phyloP scores from a whole-genome alignment of 2,888 invertebrate species.

The Aleiodes alternator region DNA sequence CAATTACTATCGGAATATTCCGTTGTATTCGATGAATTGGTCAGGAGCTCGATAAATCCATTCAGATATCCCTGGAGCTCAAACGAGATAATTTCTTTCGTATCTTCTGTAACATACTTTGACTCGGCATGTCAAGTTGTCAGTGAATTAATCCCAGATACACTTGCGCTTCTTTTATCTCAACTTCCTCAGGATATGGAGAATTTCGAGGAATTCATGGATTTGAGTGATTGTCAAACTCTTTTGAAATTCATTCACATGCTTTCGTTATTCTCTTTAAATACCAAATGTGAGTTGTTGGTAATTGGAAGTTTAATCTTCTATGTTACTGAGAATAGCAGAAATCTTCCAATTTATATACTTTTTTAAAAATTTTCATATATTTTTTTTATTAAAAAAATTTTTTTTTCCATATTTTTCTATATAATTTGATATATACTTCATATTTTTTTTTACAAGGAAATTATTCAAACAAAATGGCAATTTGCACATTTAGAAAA shows the following conservation, averaged over 20 bases:
- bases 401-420: no score
- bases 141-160: slow-evolving; percentile 65
- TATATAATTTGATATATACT: no score
- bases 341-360: slow-evolving; percentile 1
- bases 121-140: slow-evolving; percentile 63
- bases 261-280: slow-evolving; percentile 67
- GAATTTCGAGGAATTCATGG: slow-evolving; percentile 65
- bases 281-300: slow-evolving; percentile 66
- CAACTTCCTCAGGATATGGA: slow-evolving; percentile 65
- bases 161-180: slow-evolving; percentile 67
- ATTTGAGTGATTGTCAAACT: slow-evolving; percentile 67
- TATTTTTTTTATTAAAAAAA: no score
- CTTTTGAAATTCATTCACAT: slow-evolving; percentile 67
- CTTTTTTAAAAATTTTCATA: background rate
- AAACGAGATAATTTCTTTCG: slow-evolving; percentile 67
- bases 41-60: slow-evolving; percentile 68
- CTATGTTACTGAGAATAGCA: background rate
- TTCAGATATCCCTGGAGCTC: slow-evolving; percentile 69
- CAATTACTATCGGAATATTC: slow-evolving; percentile 64
- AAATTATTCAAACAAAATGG: no score
- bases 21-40: slow-evolving; percentile 68
- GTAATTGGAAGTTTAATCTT: no score
- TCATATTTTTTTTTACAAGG: no score
- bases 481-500: no score
- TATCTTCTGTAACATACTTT: slow-evolving; percentile 66